Conservation (phyloP, 2,888 invertebrate species). For the Hyposoter didymator region DNA sequence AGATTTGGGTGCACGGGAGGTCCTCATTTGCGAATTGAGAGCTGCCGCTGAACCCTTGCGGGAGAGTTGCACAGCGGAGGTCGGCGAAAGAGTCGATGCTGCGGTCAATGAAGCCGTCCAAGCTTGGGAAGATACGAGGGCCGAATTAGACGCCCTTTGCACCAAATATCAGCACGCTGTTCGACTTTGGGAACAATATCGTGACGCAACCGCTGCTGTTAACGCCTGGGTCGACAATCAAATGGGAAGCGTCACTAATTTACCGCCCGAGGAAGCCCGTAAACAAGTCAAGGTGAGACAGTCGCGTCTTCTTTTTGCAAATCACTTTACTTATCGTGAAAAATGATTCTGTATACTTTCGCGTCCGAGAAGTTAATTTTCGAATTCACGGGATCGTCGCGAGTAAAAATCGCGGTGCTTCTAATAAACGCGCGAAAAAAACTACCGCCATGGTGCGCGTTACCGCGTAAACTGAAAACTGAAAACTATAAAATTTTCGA, state of each 20-base stretch:
- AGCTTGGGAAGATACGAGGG: conserved; percentile 92
- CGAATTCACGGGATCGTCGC: neutral
- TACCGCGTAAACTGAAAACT: neutral
- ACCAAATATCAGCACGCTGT: conserved; percentile 93
- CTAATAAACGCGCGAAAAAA: neutral
- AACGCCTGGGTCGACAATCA: conserved; percentile 91
- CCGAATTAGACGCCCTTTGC: conserved; percentile 91
- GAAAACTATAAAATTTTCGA: neutral
- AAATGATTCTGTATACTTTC: neutral
- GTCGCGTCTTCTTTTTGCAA: conserved; percentile 16
- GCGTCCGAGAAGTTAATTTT: neutral
- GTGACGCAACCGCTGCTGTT: conserved; percentile 91
- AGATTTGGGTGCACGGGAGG: conserved; percentile 90
- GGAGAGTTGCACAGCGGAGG: conserved; percentile 89
- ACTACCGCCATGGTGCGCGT: neutral
- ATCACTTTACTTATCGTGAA: neutral
- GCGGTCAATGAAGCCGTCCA: conserved; percentile 92
- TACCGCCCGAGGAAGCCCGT: conserved; percentile 90
- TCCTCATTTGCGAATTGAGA: conserved; percentile 89
- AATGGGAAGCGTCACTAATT: conserved; percentile 89
- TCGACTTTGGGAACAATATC: conserved; percentile 92
- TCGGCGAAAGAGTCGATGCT: conserved; percentile 90
- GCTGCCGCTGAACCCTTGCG: conserved; percentile 90
- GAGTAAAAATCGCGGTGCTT: neutral
- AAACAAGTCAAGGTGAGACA: conserved; percentile 89